A percentile compares a stretch with the other conserved stretches of the same genome.
These are phyloP conservation scores for Leptogaster cylindrica DNA, from an alignment of 2,888 invertebrate genomes.

Conservation along the genomic window DNA sequence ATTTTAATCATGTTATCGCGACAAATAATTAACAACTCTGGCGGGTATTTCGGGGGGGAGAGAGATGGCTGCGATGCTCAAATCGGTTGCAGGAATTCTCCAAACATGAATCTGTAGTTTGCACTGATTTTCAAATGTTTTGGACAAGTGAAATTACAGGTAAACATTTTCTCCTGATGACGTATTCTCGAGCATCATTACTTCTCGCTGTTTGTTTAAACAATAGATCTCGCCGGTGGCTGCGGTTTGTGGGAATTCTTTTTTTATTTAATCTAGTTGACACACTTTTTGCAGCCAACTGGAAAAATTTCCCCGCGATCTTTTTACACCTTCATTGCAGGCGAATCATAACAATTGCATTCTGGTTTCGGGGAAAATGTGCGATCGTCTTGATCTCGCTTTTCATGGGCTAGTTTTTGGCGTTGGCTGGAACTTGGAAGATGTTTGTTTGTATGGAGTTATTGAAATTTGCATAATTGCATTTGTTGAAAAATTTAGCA, in stretches of 20 bases:
- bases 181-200: background rate
- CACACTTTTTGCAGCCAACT: constrained; percentile 19
- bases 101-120: constrained; percentile 1
- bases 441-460: no score
- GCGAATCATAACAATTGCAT: background rate
- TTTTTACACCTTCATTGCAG: background rate
- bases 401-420: no score
- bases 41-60: no score
- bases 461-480: no score
- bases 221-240: constrained; percentile 14
- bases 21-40: no score
- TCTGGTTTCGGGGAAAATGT: constrained; percentile 17
- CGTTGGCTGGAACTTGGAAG: no score
- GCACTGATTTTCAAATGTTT: constrained; percentile 8
- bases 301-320: constrained; percentile 6
- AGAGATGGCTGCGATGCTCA: no score
- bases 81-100: no score
- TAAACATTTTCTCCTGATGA: background rate
- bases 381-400: constrained; percentile 14
- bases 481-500: no score
- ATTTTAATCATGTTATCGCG: no score
- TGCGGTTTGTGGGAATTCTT: constrained; percentile 8
- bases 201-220: constrained; percentile 2
- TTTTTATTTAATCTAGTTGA: constrained; percentile 34
- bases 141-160: constrained; percentile 32